Evolutionary conservation across 2,888 invertebrate genomes (phyloP), one percentile per base, ranked within the genome.

Genomic region (Drosophila testacea): DNA sequence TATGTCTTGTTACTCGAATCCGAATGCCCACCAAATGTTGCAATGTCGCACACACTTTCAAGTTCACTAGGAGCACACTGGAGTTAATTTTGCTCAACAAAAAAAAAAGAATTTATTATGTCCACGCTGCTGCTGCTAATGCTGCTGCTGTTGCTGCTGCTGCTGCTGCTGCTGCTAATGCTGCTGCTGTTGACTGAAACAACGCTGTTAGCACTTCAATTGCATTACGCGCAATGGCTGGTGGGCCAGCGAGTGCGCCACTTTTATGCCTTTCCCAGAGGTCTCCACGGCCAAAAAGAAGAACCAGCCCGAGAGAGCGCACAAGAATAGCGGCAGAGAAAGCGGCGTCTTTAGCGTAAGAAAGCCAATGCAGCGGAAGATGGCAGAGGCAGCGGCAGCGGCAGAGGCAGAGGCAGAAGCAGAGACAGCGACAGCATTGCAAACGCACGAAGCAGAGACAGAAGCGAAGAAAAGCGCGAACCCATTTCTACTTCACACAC

Each of bases 181-280:
- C 36, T 59, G 41, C 13, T 60, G 39, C 38, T 68, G 69, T 55
- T 86, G 85, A 75, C 69, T 82, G 79, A 79, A 34, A 80, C 77
- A 74, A 69, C 85, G 91, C 89, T 92, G 92, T 92, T 92, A 92
- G 90, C 91, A 91, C 92, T 92, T 91, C 91, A 91, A 91, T 93
- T 92, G 92, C 93, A 92, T 93, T 91, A 92, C 92, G 92, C 92
- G 92, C 92, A 93, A 93, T 93, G 93, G 92, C 93, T 92, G 84
- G 91, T 92, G 91, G 92, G 91, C 91, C 91, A 88, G 88, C 85
- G 90, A 91, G 89, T 89, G 88, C 86, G 90, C 89, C 90, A 92
- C 92, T 92, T 93, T 93, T 93, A 93, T 93, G 92, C 93, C 92
- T 92, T 92, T 91, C 82, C 81, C 81, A 77, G 67, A 81, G 90